These are phyloP conservation scores for Adoxophyes honmai DNA, from an alignment of 1,140 invertebrate genomes.

Conservation along the genomic window DNA sequence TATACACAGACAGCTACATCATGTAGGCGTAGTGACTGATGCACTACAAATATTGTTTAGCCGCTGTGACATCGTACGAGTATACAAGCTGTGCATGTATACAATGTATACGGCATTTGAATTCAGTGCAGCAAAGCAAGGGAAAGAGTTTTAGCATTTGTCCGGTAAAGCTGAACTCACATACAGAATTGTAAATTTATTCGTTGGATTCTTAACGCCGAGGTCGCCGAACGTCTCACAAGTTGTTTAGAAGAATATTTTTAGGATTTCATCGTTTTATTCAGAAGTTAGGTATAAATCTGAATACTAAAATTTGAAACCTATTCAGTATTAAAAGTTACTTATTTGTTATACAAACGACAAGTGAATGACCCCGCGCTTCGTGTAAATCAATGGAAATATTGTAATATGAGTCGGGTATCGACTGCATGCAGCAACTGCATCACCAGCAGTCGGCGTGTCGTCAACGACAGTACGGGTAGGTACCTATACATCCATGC, in stretches of 20 bases:
- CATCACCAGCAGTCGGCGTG: too few species aligned
- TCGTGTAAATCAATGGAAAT: too few species aligned
- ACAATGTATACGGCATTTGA: conserved; percentile 64
- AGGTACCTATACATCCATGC: too few species aligned
- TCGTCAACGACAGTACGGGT: too few species aligned
- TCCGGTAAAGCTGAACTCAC: conserved; percentile 62
- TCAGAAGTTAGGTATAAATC: neutral
- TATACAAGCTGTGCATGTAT: conserved; percentile 38
- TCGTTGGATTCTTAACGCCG: conserved; percentile 46
- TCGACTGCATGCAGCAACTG: too few species aligned
- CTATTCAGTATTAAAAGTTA: too few species aligned
- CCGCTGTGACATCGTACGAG: neutral
- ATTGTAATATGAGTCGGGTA: too few species aligned
- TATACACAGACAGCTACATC: too few species aligned
- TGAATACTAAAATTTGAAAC: too few species aligned
- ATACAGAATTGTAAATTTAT: conserved; percentile 71
- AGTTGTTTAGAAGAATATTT: conserved; percentile 10
- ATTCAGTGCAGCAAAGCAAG: conserved; percentile 61
- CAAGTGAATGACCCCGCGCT: too few species aligned
- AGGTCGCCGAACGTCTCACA: conserved; percentile 28
- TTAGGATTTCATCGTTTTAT: neutral
- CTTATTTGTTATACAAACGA: too few species aligned
- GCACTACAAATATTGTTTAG: neutral
- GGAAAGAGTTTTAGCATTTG: conserved; percentile 68
- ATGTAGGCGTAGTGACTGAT: too few species aligned